phyloP scores from a whole-genome alignment of 2,113 vertebrate genomes.

The Sinocyclocheilus grahami region DNA sequence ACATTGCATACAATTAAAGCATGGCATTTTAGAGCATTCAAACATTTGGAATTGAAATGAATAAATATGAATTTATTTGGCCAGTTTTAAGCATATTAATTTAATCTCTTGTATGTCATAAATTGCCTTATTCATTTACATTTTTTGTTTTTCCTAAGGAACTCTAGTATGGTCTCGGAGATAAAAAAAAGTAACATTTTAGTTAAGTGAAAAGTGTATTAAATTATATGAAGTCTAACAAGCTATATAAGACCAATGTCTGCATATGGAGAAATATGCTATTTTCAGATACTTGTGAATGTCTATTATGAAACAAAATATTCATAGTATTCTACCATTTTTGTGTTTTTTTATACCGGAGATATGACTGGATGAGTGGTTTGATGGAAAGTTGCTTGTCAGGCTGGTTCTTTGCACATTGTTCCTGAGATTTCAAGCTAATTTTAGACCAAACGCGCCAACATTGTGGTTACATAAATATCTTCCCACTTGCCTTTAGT shows the following conservation, averaged over 20 bases:
- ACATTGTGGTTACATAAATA: slow-evolving; percentile 44
- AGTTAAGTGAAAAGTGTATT: neutral
- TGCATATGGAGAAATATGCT: neutral
- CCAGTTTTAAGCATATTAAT: neutral
- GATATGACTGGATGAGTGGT: neutral
- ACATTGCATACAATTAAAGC: no score
- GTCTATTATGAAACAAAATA: slow-evolving; percentile 44
- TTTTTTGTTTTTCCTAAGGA: neutral
- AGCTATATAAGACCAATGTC: neutral
- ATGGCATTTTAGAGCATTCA: neutral
- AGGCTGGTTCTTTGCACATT: slow-evolving; percentile 29
- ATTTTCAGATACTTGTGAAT: neutral
- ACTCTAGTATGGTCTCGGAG: neutral
- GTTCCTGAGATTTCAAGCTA: slow-evolving; percentile 27
- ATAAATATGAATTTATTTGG: neutral
- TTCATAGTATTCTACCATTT: slow-evolving; percentile 52
- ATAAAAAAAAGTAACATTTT: neutral
- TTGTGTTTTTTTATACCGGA: neutral
- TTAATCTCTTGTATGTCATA: neutral
- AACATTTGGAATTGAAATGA: neutral
- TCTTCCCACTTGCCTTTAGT: slow-evolving; percentile 56
- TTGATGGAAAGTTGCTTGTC: slow-evolving; percentile 1
- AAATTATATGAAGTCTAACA: neutral
- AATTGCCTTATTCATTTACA: neutral
- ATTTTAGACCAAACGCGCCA: slow-evolving; percentile 31